Evolutionary conservation across 2,888 invertebrate genomes (phyloP).

Genomic region (Lithophane socia): DNA sequence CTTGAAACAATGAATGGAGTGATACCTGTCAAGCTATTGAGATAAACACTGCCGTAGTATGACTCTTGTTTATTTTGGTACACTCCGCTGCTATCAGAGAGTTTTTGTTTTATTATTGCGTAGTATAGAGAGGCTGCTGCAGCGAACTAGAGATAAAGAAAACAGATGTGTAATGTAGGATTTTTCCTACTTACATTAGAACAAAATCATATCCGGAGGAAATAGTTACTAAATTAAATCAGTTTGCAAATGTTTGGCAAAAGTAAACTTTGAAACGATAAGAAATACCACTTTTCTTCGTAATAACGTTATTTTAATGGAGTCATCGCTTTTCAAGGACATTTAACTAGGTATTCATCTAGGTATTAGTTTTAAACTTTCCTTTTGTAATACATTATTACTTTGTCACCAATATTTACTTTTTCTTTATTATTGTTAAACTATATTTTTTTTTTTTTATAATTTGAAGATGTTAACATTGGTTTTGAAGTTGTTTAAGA

Average conservation of each 20-base stretch:
- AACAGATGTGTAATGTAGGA: conserved; percentile 38
- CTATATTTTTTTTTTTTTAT: not conserved
- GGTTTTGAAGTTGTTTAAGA: not conserved
- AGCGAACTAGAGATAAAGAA: conserved; percentile 22
- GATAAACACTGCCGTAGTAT: conserved; percentile 59
- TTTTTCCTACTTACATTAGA: conserved; percentile 48
- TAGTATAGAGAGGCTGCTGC: conserved; percentile 10
- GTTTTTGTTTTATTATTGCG: conserved; percentile 43
- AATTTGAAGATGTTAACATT: not conserved
- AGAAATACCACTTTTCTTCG: not conserved
- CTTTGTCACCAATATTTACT: not conserved
- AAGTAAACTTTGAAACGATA: conserved; percentile 4
- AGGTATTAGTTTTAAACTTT: not conserved
- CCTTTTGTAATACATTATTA: not conserved
- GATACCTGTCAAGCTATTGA: conserved; percentile 50
- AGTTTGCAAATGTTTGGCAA: conserved; percentile 21
- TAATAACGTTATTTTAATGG: conserved; percentile 8
- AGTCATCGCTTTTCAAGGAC: not conserved
- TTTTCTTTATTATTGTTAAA: not conserved
- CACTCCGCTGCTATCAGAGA: conserved; percentile 25
- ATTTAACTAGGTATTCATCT: not conserved
- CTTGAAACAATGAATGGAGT: conserved; percentile 61
- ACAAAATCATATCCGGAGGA: conserved; percentile 57
- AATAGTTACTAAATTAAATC: conserved; percentile 31
- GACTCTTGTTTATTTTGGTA: conserved; percentile 40